Evolutionary conservation across 2,888 invertebrate species (phyloP).

Genomic region (Oligia fasciuncula): DNA sequence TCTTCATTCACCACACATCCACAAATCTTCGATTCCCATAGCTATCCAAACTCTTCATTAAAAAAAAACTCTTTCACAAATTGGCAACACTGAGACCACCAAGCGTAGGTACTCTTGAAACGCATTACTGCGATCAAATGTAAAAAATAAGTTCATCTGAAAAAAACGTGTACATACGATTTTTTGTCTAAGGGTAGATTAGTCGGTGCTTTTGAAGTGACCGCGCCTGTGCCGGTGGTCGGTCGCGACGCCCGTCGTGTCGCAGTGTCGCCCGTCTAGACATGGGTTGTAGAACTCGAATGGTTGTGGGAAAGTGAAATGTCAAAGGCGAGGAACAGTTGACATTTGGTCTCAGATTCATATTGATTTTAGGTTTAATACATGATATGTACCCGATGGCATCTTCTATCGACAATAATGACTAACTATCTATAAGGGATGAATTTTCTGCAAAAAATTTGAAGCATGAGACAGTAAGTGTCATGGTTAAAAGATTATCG

Average conservation of each 20-base stretch:
- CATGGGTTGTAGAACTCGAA: constrained; percentile 44
- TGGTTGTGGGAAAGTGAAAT: constrained; percentile 55
- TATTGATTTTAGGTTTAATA: no score
- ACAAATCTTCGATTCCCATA: constrained; percentile 50
- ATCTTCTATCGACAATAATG: no score
- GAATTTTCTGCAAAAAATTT: no score
- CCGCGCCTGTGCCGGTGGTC: constrained; percentile 69
- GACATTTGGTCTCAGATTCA: no score
- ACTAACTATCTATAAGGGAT: no score
- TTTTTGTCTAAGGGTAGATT: constrained; percentile 35
- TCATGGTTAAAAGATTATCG: no score
- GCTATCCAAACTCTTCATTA: constrained; percentile 1
- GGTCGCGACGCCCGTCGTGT: constrained; percentile 60
- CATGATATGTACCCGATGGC: no score
- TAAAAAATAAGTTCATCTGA: constrained; percentile 22
- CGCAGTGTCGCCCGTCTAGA: constrained; percentile 58
- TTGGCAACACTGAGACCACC: constrained; percentile 67
- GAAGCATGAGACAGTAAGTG: no score
- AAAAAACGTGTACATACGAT: constrained; percentile 35
- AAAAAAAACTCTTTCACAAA: constrained; percentile 45
- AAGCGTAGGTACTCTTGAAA: constrained; percentile 60
- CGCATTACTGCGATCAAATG: constrained; percentile 54
- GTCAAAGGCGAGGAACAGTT: neutral
- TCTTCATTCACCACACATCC: no score
- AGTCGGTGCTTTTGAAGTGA: constrained; percentile 68